Evolutionary conservation across 2,888 invertebrate species (phyloP).

Genomic region (Oxystoma pomonae): DNA sequence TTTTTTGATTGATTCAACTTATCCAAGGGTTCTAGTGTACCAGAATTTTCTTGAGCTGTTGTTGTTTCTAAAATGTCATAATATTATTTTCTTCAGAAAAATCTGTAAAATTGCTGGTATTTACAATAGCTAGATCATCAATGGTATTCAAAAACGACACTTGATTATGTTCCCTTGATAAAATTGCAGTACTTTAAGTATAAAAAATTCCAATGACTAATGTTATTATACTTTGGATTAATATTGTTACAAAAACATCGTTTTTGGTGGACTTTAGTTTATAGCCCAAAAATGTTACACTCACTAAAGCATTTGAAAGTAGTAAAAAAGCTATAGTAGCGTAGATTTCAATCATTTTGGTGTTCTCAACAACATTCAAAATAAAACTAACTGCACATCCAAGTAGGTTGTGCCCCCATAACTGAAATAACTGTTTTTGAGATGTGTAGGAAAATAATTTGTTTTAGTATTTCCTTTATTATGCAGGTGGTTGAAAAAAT

Average conservation of each 20-base stretch:
- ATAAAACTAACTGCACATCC: too few species aligned
- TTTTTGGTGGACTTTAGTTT: slow-evolving; percentile 28
- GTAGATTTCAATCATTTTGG: slow-evolving; percentile 40
- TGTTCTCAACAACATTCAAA: too few species aligned
- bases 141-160: slow-evolving; percentile 20
- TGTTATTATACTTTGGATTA: slow-evolving; percentile 39
- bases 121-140: slow-evolving; percentile 24
- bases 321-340: slow-evolving; percentile 36
- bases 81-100: slow-evolving; percentile 1
- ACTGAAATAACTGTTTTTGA: too few species aligned
- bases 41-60: slow-evolving; percentile 3
- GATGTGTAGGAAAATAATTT: too few species aligned
- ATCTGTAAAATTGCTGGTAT: slow-evolving; percentile 12
- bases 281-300: slow-evolving; percentile 34
- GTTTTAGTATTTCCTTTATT: too few species aligned
- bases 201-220: slow-evolving; percentile 40
- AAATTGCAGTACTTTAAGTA: slow-evolving; percentile 31
- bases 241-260: slow-evolving; percentile 26
- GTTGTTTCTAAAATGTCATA: slow-evolving; percentile 5
- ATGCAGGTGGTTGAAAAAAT: slow-evolving; percentile 8
- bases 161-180: slow-evolving; percentile 12
- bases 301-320: slow-evolving; percentile 32
- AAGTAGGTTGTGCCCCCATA: too few species aligned
- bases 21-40: background rate
- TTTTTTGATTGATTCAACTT: slow-evolving; percentile 3